Evolutionary conservation across 2,797 vertebrate species (phyloP).

Genomic region (Cirrhinus mrigala): DNA sequence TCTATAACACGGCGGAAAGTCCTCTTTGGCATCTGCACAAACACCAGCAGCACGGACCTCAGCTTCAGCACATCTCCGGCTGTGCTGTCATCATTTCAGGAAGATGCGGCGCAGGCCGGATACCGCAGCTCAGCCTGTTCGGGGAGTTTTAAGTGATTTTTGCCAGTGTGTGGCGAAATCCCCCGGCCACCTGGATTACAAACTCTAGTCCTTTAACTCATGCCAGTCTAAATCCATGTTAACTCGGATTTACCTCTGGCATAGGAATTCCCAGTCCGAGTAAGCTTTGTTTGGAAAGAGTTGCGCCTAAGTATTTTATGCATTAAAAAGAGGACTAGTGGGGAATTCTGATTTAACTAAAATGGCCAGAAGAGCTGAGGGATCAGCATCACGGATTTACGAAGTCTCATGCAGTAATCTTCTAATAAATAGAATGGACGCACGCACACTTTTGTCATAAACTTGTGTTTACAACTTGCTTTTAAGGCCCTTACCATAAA

Average conservation of each 20-base stretch:
- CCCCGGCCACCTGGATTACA: constrained; percentile 87
- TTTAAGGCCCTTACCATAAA: not conserved
- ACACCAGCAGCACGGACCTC: constrained; percentile 50
- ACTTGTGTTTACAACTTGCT: constrained; percentile 23
- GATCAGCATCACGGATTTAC: constrained; percentile 45
- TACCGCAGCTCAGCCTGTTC: constrained; percentile 77
- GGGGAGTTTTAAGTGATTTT: constrained; percentile 85
- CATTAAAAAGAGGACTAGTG: constrained; percentile 73
- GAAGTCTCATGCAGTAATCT: constrained; percentile 44
- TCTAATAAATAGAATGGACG: constrained; percentile 49
- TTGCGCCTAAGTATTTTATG: constrained; percentile 79
- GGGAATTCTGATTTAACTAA: constrained; percentile 71
- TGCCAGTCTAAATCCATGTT: constrained; percentile 87
- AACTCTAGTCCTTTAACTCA: constrained; percentile 87
- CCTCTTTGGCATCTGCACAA: constrained; percentile 52
- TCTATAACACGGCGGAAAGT: constrained; percentile 44
- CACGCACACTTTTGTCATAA: not conserved
- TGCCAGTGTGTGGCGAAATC: constrained; percentile 85
- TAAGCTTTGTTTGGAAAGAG: constrained; percentile 86
- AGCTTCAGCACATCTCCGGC: constrained; percentile 67
- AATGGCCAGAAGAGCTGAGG: constrained; percentile 23
- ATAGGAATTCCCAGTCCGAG: constrained; percentile 84
- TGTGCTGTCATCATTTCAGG: constrained; percentile 76
- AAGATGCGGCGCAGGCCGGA: constrained; percentile 76
- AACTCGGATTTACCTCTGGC: constrained; percentile 87